These are phyloP conservation scores for Salpingus planirostris DNA, from an alignment of 2,888 invertebrate genomes.

Conservation along the genomic window DNA sequence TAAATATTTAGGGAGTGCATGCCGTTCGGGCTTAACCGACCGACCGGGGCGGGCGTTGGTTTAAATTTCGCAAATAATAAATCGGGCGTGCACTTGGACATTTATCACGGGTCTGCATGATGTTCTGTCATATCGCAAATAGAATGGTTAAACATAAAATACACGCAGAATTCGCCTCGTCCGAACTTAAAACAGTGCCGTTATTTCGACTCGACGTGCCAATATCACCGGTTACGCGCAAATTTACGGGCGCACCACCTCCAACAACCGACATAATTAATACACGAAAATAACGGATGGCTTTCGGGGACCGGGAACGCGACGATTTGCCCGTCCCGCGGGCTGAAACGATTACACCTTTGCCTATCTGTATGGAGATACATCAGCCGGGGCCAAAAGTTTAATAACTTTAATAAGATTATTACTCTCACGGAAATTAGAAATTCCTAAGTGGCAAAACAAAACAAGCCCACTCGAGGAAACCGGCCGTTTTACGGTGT, in stretches of 20 bases:
- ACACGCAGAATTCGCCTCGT: constrained; percentile 9
- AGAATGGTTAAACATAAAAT: constrained; percentile 24
- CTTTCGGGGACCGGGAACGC: too few relatives aligned
- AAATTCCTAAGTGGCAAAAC: constrained; percentile 21
- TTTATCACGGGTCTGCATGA: constrained; percentile 15
- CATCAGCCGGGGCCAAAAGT: too few relatives aligned
- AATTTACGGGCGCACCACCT: constrained; percentile 6
- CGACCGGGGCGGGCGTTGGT: constrained; percentile 7
- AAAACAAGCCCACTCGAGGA: constrained; percentile 21
- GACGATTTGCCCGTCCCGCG: too few relatives aligned
- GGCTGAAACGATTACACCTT: too few relatives aligned
- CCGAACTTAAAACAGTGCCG: constrained; percentile 11
- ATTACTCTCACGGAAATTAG: constrained; percentile 20
- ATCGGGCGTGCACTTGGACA: constrained; percentile 12
- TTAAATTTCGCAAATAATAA: constrained; percentile 15
- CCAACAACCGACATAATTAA: too few relatives aligned
- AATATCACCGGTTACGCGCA: constrained; percentile 6
- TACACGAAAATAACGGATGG: too few relatives aligned
- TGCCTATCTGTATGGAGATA: too few relatives aligned
- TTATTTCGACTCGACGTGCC: constrained; percentile 5
- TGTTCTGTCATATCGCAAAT: constrained; percentile 21
- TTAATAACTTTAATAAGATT: constrained; percentile 11
- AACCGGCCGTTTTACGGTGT: constrained; percentile 30
- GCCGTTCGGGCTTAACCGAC: too few relatives aligned
- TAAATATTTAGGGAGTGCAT: too few relatives aligned